phyloP scores from a whole-genome alignment of 2,113 vertebrate genomes.

The Etia nguti region DNA sequence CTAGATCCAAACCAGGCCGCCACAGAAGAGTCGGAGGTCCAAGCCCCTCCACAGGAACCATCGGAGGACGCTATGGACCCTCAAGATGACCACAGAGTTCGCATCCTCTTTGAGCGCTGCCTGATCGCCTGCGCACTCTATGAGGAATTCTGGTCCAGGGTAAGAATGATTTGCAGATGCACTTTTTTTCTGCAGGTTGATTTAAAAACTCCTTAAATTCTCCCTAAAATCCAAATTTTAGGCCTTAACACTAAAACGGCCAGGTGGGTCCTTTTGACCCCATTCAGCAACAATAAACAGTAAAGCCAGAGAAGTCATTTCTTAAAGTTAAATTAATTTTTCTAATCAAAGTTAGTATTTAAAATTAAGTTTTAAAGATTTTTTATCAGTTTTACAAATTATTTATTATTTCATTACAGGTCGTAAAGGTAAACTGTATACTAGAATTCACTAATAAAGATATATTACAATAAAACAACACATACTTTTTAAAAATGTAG shows the following conservation, averaged over 20 bases:
- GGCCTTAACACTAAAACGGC: background rate
- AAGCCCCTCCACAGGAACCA: background rate
- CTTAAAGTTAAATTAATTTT: fast-evolving
- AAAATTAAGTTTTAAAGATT: background rate
- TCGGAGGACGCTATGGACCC: background rate
- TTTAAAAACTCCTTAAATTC: background rate
- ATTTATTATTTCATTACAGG: background rate
- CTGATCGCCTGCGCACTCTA: constrained; percentile 83
- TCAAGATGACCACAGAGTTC: constrained; percentile 63
- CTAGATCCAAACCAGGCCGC: constrained; percentile 29
- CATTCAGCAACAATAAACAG: background rate
- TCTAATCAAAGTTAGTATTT: background rate
- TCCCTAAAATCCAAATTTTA: background rate
- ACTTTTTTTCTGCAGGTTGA: background rate
- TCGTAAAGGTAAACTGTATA: background rate
- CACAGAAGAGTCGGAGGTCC: constrained; percentile 27
- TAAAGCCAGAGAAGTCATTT: background rate
- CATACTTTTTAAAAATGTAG: background rate
- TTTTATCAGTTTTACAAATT: background rate
- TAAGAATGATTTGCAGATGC: constrained; percentile 18
- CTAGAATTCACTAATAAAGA: background rate
- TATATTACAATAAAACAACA: background rate
- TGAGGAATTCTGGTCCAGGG: constrained; percentile 84
- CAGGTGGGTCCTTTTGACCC: background rate
- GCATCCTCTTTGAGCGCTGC: constrained; percentile 81